A percentile compares a stretch with the other conserved stretches of the same genome.
Conservation (phyloP, 1,140 invertebrate species). For the Panulirus ornatus region DNA sequence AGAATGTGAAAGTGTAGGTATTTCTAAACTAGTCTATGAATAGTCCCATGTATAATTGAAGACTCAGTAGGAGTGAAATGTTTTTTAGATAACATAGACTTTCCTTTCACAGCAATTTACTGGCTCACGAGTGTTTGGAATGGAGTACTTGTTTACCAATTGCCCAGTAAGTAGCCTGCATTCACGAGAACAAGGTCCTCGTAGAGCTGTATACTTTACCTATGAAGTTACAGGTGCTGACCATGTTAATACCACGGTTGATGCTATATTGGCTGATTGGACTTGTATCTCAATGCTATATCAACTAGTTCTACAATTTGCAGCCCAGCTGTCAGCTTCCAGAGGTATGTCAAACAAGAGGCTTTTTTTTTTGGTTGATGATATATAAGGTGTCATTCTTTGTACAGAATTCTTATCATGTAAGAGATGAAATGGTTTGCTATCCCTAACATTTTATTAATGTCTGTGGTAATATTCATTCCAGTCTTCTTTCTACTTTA, state of each 20-base stretch:
- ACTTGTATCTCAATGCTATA: constrained; percentile 93
- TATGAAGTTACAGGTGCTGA: constrained; percentile 91
- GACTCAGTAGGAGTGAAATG: no score
- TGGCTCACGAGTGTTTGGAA: constrained; percentile 82
- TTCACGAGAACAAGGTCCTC: constrained; percentile 89
- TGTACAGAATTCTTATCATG: no score
- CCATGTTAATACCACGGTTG: constrained; percentile 86
- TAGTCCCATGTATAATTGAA: no score
- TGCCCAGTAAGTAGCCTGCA: constrained; percentile 88
- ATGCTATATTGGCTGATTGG: constrained; percentile 90
- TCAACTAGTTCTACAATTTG: constrained; percentile 88
- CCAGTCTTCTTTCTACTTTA: no score
- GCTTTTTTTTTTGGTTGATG: no score
- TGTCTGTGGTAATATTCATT: no score
- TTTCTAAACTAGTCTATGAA: no score
- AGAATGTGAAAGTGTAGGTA: no score
- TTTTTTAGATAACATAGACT: constrained; percentile 73
- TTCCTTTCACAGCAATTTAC: constrained; percentile 71
- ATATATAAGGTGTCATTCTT: no score
- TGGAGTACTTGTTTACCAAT: constrained; percentile 93
- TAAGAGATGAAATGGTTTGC: no score
- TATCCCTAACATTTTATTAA: no score
- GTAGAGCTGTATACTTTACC: constrained; percentile 91
- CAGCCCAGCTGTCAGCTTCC: constrained; percentile 80
- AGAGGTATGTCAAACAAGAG: constrained; percentile 83